Percentiles rank a stretch among this genome's conserved stretches.
Evolutionary conservation across 1,140 invertebrate genomes (phyloP).

Genomic region (Magallana angulata): DNA sequence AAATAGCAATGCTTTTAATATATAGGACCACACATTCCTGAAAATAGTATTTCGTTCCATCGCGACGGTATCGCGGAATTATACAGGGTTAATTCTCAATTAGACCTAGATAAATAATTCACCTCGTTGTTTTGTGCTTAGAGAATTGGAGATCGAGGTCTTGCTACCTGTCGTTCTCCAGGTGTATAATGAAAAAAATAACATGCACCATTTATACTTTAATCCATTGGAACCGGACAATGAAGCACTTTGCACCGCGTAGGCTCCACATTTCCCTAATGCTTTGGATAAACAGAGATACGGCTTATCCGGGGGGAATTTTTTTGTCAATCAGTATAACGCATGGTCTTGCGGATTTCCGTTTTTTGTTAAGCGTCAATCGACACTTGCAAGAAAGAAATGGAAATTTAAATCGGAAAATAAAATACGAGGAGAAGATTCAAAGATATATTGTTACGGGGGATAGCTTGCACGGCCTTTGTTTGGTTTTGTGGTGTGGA

Average conservation of each 20-base stretch:
- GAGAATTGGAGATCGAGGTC: not conserved
- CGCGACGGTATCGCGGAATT: not conserved
- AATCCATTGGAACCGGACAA: not conserved
- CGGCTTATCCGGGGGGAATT: not conserved
- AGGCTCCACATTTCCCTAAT: not conserved
- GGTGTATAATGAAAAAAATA: not conserved
- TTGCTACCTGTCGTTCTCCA: not conserved
- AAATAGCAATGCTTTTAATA: too few relatives aligned
- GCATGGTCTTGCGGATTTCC: not conserved
- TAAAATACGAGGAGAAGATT: slow-evolving; percentile 20
- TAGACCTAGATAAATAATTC: slow-evolving; percentile 13
- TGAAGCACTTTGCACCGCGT: slow-evolving; percentile 23
- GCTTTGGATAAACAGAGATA: slow-evolving; percentile 20
- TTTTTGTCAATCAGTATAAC: slow-evolving; percentile 17
- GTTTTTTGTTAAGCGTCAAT: not conserved
- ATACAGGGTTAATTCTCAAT: slow-evolving; percentile 26
- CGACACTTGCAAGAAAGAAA: not conserved
- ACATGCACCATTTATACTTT: slow-evolving; percentile 20
- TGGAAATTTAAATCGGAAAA: slow-evolving; percentile 23
- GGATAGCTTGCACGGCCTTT: not conserved
- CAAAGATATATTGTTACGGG: not conserved
- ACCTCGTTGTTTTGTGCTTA: slow-evolving; percentile 6
- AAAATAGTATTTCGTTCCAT: not conserved
- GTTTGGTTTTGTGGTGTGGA: slow-evolving; percentile 23
- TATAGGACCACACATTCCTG: not conserved